These are phyloP conservation scores for Gymnarchus niloticus DNA, from an alignment of 2,113 vertebrate genomes.

Conservation along the genomic window DNA sequence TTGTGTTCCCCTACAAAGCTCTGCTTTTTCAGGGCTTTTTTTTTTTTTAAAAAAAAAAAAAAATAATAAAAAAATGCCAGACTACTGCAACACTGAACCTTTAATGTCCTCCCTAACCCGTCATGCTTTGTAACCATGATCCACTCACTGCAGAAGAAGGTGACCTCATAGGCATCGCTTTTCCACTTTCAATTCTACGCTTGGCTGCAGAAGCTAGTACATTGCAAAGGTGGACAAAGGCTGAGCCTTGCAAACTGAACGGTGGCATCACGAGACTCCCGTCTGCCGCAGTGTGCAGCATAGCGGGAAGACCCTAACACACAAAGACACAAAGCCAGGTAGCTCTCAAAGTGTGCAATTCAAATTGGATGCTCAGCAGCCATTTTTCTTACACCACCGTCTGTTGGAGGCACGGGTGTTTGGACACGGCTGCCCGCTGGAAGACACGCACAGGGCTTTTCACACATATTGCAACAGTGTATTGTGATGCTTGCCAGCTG, in stretches of 20 bases:
- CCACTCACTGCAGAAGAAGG: not conserved
- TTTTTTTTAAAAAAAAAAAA: too few species aligned
- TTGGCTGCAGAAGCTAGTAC: not conserved
- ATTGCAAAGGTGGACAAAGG: not conserved
- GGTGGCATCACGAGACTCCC: not conserved
- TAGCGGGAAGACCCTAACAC: not conserved
- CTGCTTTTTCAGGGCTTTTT: not conserved
- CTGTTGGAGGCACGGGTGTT: not conserved
- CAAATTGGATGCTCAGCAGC: not conserved
- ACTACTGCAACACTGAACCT: not conserved
- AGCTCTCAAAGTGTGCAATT: not conserved
- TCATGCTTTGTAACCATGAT: not conserved
- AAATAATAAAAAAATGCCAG: too few species aligned
- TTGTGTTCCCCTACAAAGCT: not conserved
- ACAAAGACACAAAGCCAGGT: not conserved
- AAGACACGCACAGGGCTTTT: not conserved
- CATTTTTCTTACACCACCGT: not conserved
- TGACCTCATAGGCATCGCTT: not conserved
- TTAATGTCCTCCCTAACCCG: not conserved
- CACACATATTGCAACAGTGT: too few species aligned
- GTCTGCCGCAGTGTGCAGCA: not conserved
- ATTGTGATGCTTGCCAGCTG: not conserved
- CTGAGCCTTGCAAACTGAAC: not conserved
- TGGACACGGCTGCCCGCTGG: too few species aligned
- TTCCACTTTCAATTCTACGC: not conserved